These are phyloP conservation scores for Nomada goodeniana DNA, from an alignment of 2,888 invertebrate genomes.

Conservation along the genomic window DNA sequence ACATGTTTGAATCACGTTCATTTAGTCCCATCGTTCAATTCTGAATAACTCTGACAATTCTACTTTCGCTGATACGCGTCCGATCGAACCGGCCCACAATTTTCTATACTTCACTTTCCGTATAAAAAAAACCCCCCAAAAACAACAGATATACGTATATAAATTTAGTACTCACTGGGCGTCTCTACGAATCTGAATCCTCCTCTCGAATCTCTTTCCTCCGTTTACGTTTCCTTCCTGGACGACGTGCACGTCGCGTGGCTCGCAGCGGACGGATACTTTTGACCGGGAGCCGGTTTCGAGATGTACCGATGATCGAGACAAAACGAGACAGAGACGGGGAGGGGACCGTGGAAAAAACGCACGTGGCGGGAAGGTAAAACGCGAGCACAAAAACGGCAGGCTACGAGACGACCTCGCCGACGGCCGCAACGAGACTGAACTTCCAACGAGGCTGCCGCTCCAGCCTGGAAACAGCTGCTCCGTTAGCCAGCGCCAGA, in stretches of 20 bases:
- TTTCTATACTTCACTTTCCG: no score
- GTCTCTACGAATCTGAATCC: conserved; percentile 31
- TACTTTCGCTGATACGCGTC: no score
- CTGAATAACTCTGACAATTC: no score
- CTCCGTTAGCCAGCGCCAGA: conserved; percentile 62
- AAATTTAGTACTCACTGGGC: conserved; percentile 31
- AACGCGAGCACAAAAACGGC: conserved; percentile 45
- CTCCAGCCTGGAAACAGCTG: conserved; percentile 75
- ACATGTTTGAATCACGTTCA: no score
- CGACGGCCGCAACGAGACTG: conserved; percentile 76
- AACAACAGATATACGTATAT: no score
- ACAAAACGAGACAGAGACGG: background rate
- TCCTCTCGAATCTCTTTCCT: conserved; percentile 1
- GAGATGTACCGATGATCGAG: conserved; percentile 13
- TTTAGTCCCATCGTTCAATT: no score
- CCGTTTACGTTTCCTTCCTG: background rate
- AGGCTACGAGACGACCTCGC: conserved; percentile 64
- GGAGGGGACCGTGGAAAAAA: conserved; percentile 5
- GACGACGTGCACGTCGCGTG: conserved; percentile 21
- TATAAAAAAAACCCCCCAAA: background rate
- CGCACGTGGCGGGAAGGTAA: conserved; percentile 62
- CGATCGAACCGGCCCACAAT: no score
- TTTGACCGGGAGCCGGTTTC: conserved; percentile 20
- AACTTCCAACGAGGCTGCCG: conserved; percentile 59
- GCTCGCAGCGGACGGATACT: conserved; percentile 20